Evolutionary conservation across 2,797 vertebrate genomes (phyloP).

Genomic region (Setipinna tenuifilis): DNA sequence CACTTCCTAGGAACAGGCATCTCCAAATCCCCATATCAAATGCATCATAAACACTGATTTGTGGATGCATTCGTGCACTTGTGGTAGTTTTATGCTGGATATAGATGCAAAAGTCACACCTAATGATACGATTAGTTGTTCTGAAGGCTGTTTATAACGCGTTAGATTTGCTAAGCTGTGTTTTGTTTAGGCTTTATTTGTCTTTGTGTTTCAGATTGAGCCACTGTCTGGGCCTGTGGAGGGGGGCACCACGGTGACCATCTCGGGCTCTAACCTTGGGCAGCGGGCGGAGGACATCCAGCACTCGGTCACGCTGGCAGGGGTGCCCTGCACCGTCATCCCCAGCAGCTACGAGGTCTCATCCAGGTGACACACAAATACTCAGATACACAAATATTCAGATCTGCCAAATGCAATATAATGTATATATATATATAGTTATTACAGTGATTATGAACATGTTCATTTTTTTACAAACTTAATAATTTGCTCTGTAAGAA

Average conservation of each 20-base stretch:
- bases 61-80: not conserved
- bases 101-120: not conserved
- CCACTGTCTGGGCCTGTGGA: constrained; percentile 89
- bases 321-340: constrained; percentile 86
- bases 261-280: constrained; percentile 96
- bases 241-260: constrained; percentile 91
- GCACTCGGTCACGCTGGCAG: constrained; percentile 86
- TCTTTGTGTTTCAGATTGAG: constrained; percentile 80
- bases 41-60: not conserved
- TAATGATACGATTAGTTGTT: not conserved
- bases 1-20: not conserved
- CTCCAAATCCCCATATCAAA: not conserved
- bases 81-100: not conserved
- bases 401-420: no score
- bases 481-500: no score
- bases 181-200: not conserved
- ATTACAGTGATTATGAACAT: no score
- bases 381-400: no score
- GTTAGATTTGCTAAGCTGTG: not conserved
- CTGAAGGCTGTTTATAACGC: not conserved
- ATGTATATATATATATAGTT: no score
- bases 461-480: no score
- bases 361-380: constrained; percentile 77
- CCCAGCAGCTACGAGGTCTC: constrained; percentile 89
- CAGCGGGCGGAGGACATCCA: constrained; percentile 91